Evolutionary conservation across 2,113 vertebrate genomes (phyloP), one percentile per base, ranked within the genome.

Genomic region (Pseudorasbora parva): DNA sequence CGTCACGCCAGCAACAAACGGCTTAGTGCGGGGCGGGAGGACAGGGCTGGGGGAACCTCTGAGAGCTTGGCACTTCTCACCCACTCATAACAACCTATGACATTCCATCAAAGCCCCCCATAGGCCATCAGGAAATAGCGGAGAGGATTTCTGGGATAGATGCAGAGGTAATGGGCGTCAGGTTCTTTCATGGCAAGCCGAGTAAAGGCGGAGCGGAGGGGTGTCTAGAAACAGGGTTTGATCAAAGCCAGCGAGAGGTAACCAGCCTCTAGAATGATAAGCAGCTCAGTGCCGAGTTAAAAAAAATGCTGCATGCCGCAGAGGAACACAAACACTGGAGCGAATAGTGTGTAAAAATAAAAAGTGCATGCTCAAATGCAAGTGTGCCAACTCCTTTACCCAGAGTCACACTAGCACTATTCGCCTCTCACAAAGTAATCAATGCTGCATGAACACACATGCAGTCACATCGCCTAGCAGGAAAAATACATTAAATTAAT

Each of bases 181-280:
- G 41, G 4, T 60, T 77, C n/a, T 33, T 21, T 71, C 2, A 37
- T 57, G 51, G 37, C 49, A 41, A 68, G 60, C 27, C 3, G 74
- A 60, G 57, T 71, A 41, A 82, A 27, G 73, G 30, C 9, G 64
- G 62, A 43, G 27, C 21, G 19, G 51, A 59, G 43, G 73, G 21
- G 76, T 59, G 80, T 59, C 73, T 30, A 19, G 51, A 73, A 25
- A 30, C 47, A 43, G 76, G 60, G 41, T 25, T 60, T 85, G 86
- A 87, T 87, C 84, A 87, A 83, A 83, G 76, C 51, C 7, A 47
- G 37, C 10, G 25, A 68, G 74, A 59, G 68, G 37, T 51, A 78
- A 60, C 75, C 60, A 59, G 79, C 41, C 73, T 30, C 64, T 72
- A 30, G 80, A 45, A 79, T 74, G 69, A 79, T 75, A 49, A 73